Base-by-base conservation (phyloP, 2,113 vertebrate species). In the Mohoua ochrocephala region DNA sequence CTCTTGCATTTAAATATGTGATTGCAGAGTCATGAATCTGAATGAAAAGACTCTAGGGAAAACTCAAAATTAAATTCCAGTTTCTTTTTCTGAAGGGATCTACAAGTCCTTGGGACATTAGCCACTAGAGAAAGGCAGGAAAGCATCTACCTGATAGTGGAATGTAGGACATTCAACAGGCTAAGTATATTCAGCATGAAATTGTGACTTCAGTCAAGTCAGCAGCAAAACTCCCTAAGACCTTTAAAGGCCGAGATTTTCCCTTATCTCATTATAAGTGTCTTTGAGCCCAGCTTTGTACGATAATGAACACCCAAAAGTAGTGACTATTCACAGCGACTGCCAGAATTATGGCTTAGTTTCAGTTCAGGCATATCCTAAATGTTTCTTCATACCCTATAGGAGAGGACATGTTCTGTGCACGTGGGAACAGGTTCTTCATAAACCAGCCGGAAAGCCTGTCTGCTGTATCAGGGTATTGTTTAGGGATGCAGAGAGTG, bases 41-140 rank as follows among this genome's bases (percentile, higher is more conserved):
- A 95, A 94, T 69, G 31, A 96, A 92, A 89, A 65, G 3, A 84
- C 67, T 93, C 60, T 70, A 86, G 75, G 60, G 59, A 42, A 91
- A 94, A 82, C 20, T 74, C 35, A 54, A 59, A 86, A 86, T 76
- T 73, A 80, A 93, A 91, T 61, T 81, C 53, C 57, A 45, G 13
- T 42, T 94, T 79, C n/a, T 87, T 93, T 92, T 91, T 76, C 44
- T 60, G 61, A 56, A 88, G 77, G 30, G n/a, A 65, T 69, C 61
- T 74, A 53, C 45, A 88, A 76, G 41, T 80, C 56, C 33, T 52
- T 13, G 27, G 30, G 50, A 84, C 9, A 23, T 50, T 42, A 80
- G 15, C 42, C 35, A 30, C 37, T 33, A 50, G 5, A 73, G 26
- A 84, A 76, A 80, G 54, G 54, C 20, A 23, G 52, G 42, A 70